Evolutionary conservation across 1,140 invertebrate genomes (phyloP), one percentile per base, ranked within the genome.

Genomic region (Lutraria rhynchaena): DNA sequence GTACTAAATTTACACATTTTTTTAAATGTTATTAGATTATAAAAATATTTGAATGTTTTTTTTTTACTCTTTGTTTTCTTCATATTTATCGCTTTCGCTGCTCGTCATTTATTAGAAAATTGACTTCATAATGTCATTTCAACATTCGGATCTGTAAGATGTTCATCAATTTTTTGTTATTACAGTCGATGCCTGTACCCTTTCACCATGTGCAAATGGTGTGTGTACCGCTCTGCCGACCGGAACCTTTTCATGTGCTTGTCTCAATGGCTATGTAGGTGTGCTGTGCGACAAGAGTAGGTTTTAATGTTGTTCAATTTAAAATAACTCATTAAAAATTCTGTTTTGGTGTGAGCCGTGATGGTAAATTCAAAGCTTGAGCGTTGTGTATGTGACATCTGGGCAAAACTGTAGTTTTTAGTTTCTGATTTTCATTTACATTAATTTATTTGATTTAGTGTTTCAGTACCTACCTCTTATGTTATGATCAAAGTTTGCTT

Each of bases 201-300:
- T 11, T n/a, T 29, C 41, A 29, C 63, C 63, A 7, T 67, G 63
- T 67, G 44, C 31, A 0, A 3, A 67, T 41, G 63, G 63, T 29
- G 44, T 31, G 19, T 67, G 63, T 22, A 29, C 44, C 31, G 15
- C 41, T 17, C n/a, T 67, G 11, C 9, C 63, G 9, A 67, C 44
- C 27, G 63, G 63, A 0, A 67, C 63, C 1, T 67, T 67, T 19
- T 5, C 5, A 3, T 67, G 63, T 29, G 49, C 63, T 27, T 67
- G 63, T 27, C 17, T 49, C 1, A 17, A 37, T 1, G 63, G 63
- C 5, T 41, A 27, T 33, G 44, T 24, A 3, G 63, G 41, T 3
- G 15, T 31, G 1, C 41, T 67, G 1, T 67, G 63, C 31, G 63
- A 67, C 17, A 27, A 58, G 31, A n/a, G 63, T 67, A 67, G 49